These are phyloP conservation scores for Ornithorhynchus anatinus DNA, from an alignment of 2,113 vertebrate genomes.

Conservation along the genomic window DNA sequence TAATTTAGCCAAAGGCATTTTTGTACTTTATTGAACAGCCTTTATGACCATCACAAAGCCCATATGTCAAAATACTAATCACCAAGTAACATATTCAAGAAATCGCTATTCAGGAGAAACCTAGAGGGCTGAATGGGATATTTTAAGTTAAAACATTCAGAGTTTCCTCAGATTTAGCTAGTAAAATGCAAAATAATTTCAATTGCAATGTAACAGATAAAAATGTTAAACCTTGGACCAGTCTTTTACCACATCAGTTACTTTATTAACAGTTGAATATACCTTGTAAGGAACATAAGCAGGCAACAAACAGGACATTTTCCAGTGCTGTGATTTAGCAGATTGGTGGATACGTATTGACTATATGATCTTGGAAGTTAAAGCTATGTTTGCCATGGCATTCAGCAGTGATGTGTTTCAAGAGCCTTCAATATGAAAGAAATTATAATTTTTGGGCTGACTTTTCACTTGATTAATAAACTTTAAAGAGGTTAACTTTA, in stretches of 20 bases:
- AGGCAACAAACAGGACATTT: background rate
- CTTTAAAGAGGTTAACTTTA: background rate
- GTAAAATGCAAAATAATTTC: background rate
- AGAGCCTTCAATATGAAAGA: background rate
- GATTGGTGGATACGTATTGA: background rate
- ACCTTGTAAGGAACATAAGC: background rate
- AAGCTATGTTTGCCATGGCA: no score
- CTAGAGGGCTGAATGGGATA: background rate
- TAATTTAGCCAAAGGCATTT: slow-evolving; percentile 30
- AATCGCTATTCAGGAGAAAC: background rate
- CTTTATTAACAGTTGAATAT: background rate
- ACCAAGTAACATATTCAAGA: slow-evolving; percentile 9
- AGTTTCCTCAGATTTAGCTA: background rate
- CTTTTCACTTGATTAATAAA: background rate
- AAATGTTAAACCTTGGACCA: background rate
- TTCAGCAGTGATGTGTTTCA: no score
- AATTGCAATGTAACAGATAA: background rate
- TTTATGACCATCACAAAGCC: slow-evolving; percentile 32
- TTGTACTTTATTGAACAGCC: slow-evolving; percentile 44
- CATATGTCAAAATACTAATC: slow-evolving; percentile 37
- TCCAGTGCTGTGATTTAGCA: no score
- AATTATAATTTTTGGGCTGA: background rate
- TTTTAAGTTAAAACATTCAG: background rate
- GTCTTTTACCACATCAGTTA: background rate
- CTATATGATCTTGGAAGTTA: background rate